Evolutionary conservation across 2,888 invertebrate genomes (phyloP).

Genomic region (Nycteola revayana): DNA sequence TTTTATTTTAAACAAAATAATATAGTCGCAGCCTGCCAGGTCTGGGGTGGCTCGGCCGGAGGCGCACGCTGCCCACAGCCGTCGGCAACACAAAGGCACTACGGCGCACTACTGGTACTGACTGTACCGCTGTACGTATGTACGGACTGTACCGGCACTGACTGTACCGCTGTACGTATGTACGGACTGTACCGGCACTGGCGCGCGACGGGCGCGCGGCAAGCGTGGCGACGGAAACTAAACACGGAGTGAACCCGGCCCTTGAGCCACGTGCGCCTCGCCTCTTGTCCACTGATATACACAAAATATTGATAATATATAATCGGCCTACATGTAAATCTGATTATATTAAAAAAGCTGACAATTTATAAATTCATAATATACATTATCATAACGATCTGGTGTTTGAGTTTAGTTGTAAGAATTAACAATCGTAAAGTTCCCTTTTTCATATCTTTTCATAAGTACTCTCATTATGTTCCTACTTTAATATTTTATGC

Average conservation of each 20-base stretch:
- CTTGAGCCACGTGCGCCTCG: constrained; percentile 52
- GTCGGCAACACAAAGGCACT: constrained; percentile 23
- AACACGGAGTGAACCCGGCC: constrained; percentile 32
- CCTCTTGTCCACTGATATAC: constrained; percentile 61
- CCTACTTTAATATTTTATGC: constrained; percentile 41
- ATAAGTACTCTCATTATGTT: constrained; percentile 65
- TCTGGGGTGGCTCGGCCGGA: constrained; percentile 35
- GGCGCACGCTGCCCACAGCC: constrained; percentile 40
- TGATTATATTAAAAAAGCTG: constrained; percentile 75
- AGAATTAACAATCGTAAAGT: constrained; percentile 39
- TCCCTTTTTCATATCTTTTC: constrained; percentile 52
- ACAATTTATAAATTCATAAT: constrained; percentile 74
- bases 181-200: too few species aligned
- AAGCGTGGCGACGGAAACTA: constrained; percentile 40
- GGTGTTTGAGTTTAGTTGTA: constrained; percentile 24
- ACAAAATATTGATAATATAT: constrained; percentile 69
- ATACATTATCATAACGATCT: constrained; percentile 63
- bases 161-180: too few species aligned
- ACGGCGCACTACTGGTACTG: too few species aligned
- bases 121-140: too few species aligned
- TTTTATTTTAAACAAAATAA: constrained; percentile 78
- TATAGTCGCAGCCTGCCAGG: constrained; percentile 63
- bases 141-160: too few species aligned
- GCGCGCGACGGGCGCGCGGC: constrained; percentile 10
- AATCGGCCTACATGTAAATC: constrained; percentile 61